These are phyloP conservation scores for Toxotes jaculatrix DNA, from an alignment of 2,113 vertebrate species.

Conservation along the genomic window DNA sequence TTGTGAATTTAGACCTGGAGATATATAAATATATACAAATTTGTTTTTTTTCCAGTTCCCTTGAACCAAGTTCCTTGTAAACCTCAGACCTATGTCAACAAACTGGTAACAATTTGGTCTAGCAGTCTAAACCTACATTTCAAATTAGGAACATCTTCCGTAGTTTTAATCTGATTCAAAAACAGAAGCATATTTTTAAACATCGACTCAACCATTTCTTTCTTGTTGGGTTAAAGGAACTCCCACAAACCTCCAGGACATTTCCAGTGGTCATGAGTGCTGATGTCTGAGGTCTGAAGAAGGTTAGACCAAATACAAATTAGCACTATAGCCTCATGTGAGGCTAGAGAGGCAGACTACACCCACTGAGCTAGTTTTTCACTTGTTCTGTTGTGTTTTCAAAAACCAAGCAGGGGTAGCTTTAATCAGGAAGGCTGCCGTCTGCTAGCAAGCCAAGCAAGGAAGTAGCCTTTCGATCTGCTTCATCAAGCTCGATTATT, in stretches of 20 bases:
- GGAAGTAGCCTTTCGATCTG: conserved; percentile 11
- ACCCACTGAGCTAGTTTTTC: conserved; percentile 39
- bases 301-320: conserved; percentile 72
- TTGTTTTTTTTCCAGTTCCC: neutral
- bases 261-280: conserved; percentile 67
- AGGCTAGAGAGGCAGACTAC: conserved; percentile 30
- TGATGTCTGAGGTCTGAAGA: conserved; percentile 63
- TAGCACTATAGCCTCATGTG: conserved; percentile 40
- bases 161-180: conserved; percentile 54
- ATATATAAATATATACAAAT: neutral
- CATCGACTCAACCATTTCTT: conserved; percentile 24
- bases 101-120: conserved; percentile 51
- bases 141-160: conserved; percentile 50
- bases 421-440: conserved; percentile 18
- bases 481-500: conserved; percentile 18
- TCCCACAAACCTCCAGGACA: conserved; percentile 69
- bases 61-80: conserved; percentile 54
- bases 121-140: conserved; percentile 41
- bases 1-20: neutral
- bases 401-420: neutral
- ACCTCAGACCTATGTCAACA: conserved; percentile 83
- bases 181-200: conserved; percentile 45
- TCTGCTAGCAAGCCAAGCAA: conserved; percentile 7
- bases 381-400: conserved; percentile 43
- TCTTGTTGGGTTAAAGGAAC: conserved; percentile 33